Evolutionary conservation across 2,113 vertebrate species (phyloP).

Genomic region (Misgurnus mizolepis): DNA sequence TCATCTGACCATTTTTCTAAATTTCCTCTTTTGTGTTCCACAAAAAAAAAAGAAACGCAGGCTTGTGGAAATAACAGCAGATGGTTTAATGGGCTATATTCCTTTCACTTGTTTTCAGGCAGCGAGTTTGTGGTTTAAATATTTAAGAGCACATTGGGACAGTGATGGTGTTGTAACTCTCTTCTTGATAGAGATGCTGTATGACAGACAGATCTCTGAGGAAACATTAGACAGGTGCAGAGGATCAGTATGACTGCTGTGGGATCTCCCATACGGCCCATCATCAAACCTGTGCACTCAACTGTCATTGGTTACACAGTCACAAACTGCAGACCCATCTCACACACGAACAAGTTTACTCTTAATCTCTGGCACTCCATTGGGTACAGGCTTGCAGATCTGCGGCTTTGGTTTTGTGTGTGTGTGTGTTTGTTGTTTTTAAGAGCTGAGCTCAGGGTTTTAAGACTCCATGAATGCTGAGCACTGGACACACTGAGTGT

Average conservation of each 20-base stretch:
- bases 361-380: background rate
- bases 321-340: conserved; percentile 20
- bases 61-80: too few relatives aligned
- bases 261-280: conserved; percentile 6
- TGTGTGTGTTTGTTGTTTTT: conserved; percentile 32
- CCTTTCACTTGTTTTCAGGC: too few relatives aligned
- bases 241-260: conserved; percentile 13
- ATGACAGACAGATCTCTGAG: background rate
- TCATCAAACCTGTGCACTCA: background rate
- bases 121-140: background rate
- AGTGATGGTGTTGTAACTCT: conserved; percentile 26
- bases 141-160: background rate
- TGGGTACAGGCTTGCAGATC: conserved; percentile 24
- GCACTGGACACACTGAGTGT: conserved; percentile 41
- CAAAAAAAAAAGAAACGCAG: too few relatives aligned
- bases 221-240: conserved; percentile 54
- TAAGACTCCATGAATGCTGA: conserved; percentile 48
- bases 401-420: background rate
- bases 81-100: too few relatives aligned
- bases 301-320: background rate
- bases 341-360: conserved; percentile 1
- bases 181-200: conserved; percentile 5
- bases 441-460: conserved; percentile 53
- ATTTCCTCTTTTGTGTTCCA: too few relatives aligned
- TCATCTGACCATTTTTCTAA: too few relatives aligned